These are phyloP conservation scores for Chaetophractus vellerosus DNA, from an alignment of 2,797 vertebrate species.

Conservation along the genomic window DNA sequence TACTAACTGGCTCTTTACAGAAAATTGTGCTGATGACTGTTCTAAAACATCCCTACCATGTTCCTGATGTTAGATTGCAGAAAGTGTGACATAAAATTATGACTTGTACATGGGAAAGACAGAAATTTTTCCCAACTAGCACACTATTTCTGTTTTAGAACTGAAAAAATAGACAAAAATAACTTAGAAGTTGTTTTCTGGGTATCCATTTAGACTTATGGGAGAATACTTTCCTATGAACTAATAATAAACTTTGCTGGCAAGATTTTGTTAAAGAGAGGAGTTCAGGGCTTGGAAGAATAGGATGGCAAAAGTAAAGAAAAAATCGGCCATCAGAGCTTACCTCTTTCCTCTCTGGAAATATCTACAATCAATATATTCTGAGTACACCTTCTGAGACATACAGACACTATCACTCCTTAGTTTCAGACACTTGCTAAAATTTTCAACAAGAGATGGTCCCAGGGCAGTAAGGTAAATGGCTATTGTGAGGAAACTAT, in stretches of 20 bases:
- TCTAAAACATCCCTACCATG: background rate
- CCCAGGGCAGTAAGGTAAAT: background rate
- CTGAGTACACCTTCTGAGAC: background rate
- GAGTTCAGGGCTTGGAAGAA: background rate
- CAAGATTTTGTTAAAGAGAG: background rate
- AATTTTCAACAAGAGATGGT: background rate
- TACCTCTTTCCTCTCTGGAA: background rate
- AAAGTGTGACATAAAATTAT: conserved; percentile 40
- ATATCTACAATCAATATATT: background rate
- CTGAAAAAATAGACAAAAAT: background rate
- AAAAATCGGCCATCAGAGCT: background rate
- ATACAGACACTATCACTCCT: background rate
- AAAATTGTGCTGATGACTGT: background rate
- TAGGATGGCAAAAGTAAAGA: background rate
- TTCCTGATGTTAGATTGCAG: background rate
- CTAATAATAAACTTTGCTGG: conserved; percentile 54
- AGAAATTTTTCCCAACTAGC: background rate
- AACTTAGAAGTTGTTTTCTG: conserved; percentile 15
- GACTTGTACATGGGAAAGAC: background rate
- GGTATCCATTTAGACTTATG: background rate
- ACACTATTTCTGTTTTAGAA: background rate
- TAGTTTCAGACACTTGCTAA: background rate
- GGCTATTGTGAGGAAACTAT: background rate
- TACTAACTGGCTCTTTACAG: conserved; percentile 18
- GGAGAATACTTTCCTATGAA: conserved; percentile 67